phyloP scores from a whole-genome alignment of 2,797 vertebrate species.

The Sylvilagus floridanus region DNA sequence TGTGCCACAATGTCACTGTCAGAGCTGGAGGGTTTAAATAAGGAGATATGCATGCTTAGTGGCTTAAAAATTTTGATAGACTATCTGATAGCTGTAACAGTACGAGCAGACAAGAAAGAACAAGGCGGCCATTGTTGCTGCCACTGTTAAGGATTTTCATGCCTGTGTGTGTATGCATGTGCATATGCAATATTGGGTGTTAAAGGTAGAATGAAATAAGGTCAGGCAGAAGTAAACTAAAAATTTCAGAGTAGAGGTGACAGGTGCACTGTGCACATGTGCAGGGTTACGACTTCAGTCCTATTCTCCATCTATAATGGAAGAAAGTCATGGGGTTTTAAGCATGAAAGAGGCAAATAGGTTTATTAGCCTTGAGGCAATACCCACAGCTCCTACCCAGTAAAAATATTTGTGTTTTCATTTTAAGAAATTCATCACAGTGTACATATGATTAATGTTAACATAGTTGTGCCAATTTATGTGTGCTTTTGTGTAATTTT shows the following conservation, averaged over 20 bases:
- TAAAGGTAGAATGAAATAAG: not conserved
- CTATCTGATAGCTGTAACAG: slow-evolving; percentile 5
- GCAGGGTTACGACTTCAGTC: not conserved
- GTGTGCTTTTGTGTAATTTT: slow-evolving; percentile 79
- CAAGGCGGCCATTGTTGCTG: not conserved
- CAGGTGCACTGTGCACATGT: not conserved
- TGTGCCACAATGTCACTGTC: too few species aligned
- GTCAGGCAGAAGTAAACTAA: not conserved
- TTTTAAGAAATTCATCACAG: slow-evolving; percentile 45
- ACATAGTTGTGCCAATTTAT: slow-evolving; percentile 70
- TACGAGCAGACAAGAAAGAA: not conserved
- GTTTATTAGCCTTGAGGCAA: slow-evolving; percentile 24
- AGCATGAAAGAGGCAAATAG: not conserved
- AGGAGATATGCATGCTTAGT: not conserved
- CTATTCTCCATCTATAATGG: not conserved
- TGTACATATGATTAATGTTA: slow-evolving; percentile 63
- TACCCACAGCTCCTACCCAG: not conserved
- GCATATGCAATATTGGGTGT: not conserved
- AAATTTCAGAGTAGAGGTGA: not conserved
- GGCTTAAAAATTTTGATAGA: slow-evolving; percentile 25
- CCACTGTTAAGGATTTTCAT: not conserved
- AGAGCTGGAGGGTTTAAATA: too few species aligned
- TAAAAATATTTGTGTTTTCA: slow-evolving; percentile 30
- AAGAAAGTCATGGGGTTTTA: slow-evolving; percentile 8
- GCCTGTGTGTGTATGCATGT: not conserved